Evolutionary conservation across 2,888 invertebrate species (phyloP).

Genomic region (Leptogaster cylindrica): DNA sequence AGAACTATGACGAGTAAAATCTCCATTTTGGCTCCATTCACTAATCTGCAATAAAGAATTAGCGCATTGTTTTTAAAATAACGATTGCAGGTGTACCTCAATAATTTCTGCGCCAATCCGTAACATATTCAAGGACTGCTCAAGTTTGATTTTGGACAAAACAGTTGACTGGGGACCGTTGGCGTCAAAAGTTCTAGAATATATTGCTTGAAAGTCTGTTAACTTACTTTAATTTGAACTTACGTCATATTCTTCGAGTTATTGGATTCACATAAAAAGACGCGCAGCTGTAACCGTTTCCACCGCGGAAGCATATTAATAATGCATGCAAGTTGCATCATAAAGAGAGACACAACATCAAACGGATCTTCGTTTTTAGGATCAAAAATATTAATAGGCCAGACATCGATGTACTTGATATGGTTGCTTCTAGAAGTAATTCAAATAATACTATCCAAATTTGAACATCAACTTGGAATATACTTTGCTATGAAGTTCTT

Average conservation of each 20-base stretch:
- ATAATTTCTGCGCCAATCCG: slow-evolving; percentile 81
- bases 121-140: slow-evolving; percentile 78
- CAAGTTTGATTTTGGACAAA: slow-evolving; percentile 63
- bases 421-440: slow-evolving; percentile 57
- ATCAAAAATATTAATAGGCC: slow-evolving; percentile 92
- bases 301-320: slow-evolving; percentile 89
- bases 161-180: slow-evolving; percentile 56
- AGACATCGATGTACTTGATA: slow-evolving; percentile 90
- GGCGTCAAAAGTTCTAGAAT: slow-evolving; percentile 55
- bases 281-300: slow-evolving; percentile 84
- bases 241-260: slow-evolving; percentile 55
- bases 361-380: slow-evolving; percentile 80
- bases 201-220: background rate
- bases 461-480: slow-evolving; percentile 52
- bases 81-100: too few relatives aligned
- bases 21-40: slow-evolving; percentile 68
- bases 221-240: slow-evolving; percentile 37
- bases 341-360: slow-evolving; percentile 90
- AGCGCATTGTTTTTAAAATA: background rate
- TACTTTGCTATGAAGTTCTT: slow-evolving; percentile 77
- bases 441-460: slow-evolving; percentile 39
- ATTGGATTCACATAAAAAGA: slow-evolving; percentile 79
- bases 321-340: slow-evolving; percentile 96
- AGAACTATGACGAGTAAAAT: slow-evolving; percentile 61
- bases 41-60: slow-evolving; percentile 62